Evolutionary conservation across 2,888 invertebrate species (phyloP), one percentile per base, ranked within the genome.

Genomic region (Cephus nigrinus): DNA sequence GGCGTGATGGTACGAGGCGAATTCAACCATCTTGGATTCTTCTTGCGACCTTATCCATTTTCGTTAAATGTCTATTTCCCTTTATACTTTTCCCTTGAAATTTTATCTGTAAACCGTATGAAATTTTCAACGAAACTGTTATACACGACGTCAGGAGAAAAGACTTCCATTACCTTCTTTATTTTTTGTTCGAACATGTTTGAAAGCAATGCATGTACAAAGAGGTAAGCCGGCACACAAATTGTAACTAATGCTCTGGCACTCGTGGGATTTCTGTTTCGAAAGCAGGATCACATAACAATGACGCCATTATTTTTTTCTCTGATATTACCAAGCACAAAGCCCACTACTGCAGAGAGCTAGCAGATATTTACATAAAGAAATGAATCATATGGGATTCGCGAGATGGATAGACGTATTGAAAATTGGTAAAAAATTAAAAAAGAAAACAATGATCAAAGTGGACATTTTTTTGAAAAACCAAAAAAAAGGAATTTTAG

Each of bases 281-380:
- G 23, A 23, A 55, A 55, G 23, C 55, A 55, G 55, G 55, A 55
- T 55, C 55, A 55, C 55, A 9, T 55, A 55, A 55, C 55, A 55
- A 55, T 23, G 55, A 15, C 23, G 23, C 55, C 55, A 55, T 55
- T 81, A 83, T 86, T 87, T 83, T 83, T 83, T 81, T 85, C 77
- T 76, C 78, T 74, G 55, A 55, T 55, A 55, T 80, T 85, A 85
- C 84, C 83, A 86, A 86, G 86, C 84, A 87, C 87, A 85, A 87
- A 87, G 84, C 82, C 84, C 80, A 81, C 81, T 75, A 74, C 40
- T 35, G 68, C 80, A 81, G 83, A 82, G 84, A 81, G 79, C 81
- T 78, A 76, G 81, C 83, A 82, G 84, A 86, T 86, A 86, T 85
- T 85, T 85, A 80, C 55, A 55, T 23, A 55, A 23, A 23, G 55